Percentiles rank a stretch among this genome's conserved stretches.
These are phyloP conservation scores for Engraulis encrasicolus DNA, from an alignment of 2,113 vertebrate genomes.

Conservation along the genomic window DNA sequence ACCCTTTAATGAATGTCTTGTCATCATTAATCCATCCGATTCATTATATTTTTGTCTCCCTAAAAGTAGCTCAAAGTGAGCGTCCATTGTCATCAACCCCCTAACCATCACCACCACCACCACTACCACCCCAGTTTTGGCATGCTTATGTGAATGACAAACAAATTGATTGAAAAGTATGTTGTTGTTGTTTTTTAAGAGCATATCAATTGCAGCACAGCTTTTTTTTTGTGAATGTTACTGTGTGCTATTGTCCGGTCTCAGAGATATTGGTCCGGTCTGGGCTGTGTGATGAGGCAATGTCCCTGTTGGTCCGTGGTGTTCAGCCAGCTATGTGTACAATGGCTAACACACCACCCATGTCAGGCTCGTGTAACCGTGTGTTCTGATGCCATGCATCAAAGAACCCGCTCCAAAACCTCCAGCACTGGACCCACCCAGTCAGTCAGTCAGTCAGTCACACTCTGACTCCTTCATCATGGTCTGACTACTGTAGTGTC, in stretches of 20 bases:
- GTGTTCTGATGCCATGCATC: constrained; percentile 46
- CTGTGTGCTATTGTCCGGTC: constrained; percentile 25
- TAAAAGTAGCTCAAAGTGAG: constrained; percentile 50
- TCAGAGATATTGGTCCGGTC: too few relatives aligned
- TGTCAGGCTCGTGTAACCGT: too few relatives aligned
- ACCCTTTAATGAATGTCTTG: constrained; percentile 49
- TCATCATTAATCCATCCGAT: neutral
- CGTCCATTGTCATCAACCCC: neutral
- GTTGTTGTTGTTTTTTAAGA: neutral
- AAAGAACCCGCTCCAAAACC: constrained; percentile 21
- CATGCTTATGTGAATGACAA: constrained; percentile 11
- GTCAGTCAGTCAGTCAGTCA: too few relatives aligned
- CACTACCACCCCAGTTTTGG: neutral
- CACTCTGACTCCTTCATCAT: neutral
- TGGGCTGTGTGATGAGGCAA: too few relatives aligned
- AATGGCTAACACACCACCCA: too few relatives aligned
- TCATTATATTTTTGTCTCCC: constrained; percentile 27
- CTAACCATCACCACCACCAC: neutral
- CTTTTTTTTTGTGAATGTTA: constrained; percentile 19
- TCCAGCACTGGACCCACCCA: neutral
- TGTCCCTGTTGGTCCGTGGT: constrained; percentile 47
- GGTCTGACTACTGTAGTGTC: too few relatives aligned
- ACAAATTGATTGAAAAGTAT: neutral
- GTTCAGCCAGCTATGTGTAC: neutral
- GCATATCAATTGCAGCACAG: constrained; percentile 24